Evolutionary conservation across 2,113 vertebrate genomes (phyloP), one percentile per base, ranked within the genome.

Genomic region (Petromus typicus): DNA sequence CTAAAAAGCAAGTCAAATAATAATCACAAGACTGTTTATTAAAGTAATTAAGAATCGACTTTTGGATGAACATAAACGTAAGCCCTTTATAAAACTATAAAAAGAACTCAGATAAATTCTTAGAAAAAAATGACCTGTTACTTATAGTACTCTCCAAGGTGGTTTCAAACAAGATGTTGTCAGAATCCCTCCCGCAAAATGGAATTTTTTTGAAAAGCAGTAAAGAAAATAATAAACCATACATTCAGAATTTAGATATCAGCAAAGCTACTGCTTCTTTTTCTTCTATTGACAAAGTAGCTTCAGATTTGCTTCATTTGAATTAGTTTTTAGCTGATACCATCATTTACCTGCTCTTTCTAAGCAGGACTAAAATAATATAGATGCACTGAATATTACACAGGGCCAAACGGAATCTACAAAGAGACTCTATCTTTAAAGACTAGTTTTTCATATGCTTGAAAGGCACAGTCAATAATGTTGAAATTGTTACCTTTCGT

Each of bases 1-100:
- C 97, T 98, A 95, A 9, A 98, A 95, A 89, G n/a, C 64, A 89
- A 97, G 97, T 0, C 56, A 80, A 94, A 82, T 80, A 91, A 64
- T 64, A 75, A 75, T 96, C 96, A 98, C 56, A 89, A 56, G 73
- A 82, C 96, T 83, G 22, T 32, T 23, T 51, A 34, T 67, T 56
- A 95, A 73, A 57, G 66, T 8, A 83, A 88, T n/a, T 0, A 96
- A 79, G 63, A 17, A 16, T 37, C 73, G 30, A 95, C 67, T 48
- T 40, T 84, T 37, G 18, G 61, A 76, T 66, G 89, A 96, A 3
- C 32, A 57, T 79, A 73, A 30, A 75, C 56, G 79, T 80, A 57
- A 66, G 86, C 75, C 83, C 48, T 89, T 96, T 59, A 13, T 4
- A 86, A 63, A 34, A 43, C 10, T 51, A 95, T 37, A 30, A 61